Percentiles rank a stretch among this genome's conserved stretches.
Conservation (phyloP, 2,113 vertebrate species). For the Sorex araneus region DNA sequence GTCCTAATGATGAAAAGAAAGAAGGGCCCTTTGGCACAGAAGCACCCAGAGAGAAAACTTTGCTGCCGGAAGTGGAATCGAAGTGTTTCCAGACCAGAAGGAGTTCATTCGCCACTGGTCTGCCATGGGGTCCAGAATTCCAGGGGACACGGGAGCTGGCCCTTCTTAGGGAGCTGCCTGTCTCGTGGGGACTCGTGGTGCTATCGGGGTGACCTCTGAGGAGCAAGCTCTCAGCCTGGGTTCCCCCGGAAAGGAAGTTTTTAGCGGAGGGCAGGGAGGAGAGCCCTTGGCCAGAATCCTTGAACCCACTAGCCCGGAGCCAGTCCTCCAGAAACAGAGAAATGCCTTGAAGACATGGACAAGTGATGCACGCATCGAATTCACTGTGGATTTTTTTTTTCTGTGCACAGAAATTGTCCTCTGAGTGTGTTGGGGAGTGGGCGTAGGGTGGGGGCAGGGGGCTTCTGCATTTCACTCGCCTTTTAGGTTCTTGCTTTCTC, state of each 20-base stretch:
- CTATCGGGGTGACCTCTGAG: no score
- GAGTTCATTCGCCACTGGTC: fast-evolving
- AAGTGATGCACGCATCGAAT: neutral
- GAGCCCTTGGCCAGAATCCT: neutral
- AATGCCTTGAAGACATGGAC: neutral
- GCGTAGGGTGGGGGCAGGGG: no score
- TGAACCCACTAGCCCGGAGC: neutral
- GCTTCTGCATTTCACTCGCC: no score
- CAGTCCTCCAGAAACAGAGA: neutral
- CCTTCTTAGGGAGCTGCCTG: neutral
- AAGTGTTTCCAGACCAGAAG: neutral
- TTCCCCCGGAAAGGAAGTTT: neutral
- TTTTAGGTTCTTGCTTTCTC: no score
- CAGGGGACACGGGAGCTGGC: neutral
- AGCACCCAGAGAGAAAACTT: neutral
- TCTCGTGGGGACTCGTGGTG: no score
- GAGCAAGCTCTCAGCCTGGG: neutral
- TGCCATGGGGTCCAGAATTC: neutral
- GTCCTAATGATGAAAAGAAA: neutral
- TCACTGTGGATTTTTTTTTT: neutral
- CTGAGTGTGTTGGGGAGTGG: no score
- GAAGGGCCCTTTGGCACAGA: neutral
- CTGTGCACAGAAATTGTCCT: no score
- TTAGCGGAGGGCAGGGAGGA: no score
- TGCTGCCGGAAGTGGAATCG: neutral